Evolutionary conservation across 1,140 invertebrate genomes (phyloP).

Genomic region (Helicoverpa armigera): DNA sequence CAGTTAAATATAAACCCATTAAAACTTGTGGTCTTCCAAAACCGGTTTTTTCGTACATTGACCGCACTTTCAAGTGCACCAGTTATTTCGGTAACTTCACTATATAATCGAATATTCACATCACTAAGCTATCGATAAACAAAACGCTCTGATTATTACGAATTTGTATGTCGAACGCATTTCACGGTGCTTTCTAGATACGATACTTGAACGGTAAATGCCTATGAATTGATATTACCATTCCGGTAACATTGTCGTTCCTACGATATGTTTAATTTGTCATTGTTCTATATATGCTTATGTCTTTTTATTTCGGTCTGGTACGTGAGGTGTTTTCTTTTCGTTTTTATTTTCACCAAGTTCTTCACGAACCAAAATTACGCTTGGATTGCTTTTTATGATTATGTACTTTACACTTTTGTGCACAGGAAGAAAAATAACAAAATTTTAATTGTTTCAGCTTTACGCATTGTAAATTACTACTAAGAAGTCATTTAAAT

Average conservation of each 20-base stretch:
- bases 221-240: constrained; percentile 3
- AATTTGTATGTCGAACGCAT: constrained; percentile 43
- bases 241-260: neutral
- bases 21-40: neutral
- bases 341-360: no score
- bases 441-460: no score
- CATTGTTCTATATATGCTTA: neutral
- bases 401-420: no score
- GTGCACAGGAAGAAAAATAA: no score
- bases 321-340: no score
- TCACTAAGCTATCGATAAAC: constrained; percentile 10
- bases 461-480: no score
- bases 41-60: neutral
- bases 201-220: neutral
- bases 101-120: neutral
- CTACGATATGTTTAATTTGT: neutral
- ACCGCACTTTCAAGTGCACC: constrained; percentile 20
- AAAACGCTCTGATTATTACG: constrained; percentile 54
- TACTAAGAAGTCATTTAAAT: no score
- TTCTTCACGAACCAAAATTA: no score
- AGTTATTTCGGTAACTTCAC: neutral
- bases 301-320: no score
- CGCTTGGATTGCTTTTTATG: no score
- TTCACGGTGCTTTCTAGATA: constrained; percentile 38
- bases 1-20: neutral